Base-by-base conservation (phyloP, 2,113 vertebrate species). In the Rousettus leschenaultii region DNA sequence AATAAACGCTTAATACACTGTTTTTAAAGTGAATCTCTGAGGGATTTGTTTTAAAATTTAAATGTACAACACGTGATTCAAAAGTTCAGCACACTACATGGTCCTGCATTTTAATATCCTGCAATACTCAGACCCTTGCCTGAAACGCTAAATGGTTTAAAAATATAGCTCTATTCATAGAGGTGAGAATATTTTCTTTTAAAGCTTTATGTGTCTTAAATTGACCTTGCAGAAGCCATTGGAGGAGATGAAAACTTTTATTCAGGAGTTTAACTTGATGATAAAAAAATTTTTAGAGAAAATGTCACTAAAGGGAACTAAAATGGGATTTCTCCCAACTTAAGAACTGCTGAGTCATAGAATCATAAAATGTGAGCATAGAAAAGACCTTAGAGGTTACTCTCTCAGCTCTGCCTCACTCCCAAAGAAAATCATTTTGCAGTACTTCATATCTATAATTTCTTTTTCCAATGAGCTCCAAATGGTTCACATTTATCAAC, bases 11-110 rank as follows among this genome's bases (percentile, higher is more conserved):
- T 91, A 89, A 86, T 65, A 74, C 1, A 48, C 48, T 89, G 28
- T 61, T 95, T 96, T 92, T 61, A 91, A 95, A 95, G 53, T 77
- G 74, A 80, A 43, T 80, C 80, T 90, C 95, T 18, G 0, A 96
- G 95, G 80, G 95, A 95, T 95, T 94, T 95, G 91, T 96, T 95
- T 96, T 92, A 94, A 88, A 51, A 95, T 92, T 94, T 95, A 87
- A 96, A 96, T 66, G 70, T 92, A 78, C 38, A 95, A 94, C 94
- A 92, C 89, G 66, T 75, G 80, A 95, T 80, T 94, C 88, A 83
- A 94, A 94, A 70, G 65, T 88, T 94, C 85, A 87, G 63, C 38
- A 90, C 94, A 92, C 9, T 87, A 75, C 73, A 74, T 73, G 75
- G 71, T 14, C 75, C 70, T 97, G 93, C 82, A 97, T 87, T 82